Evolutionary conservation across 35 echinoderm and acorn worm species (phyloP), one percentile per base, ranked within the genome.

Genomic region (Lytechinus pictus): DNA sequence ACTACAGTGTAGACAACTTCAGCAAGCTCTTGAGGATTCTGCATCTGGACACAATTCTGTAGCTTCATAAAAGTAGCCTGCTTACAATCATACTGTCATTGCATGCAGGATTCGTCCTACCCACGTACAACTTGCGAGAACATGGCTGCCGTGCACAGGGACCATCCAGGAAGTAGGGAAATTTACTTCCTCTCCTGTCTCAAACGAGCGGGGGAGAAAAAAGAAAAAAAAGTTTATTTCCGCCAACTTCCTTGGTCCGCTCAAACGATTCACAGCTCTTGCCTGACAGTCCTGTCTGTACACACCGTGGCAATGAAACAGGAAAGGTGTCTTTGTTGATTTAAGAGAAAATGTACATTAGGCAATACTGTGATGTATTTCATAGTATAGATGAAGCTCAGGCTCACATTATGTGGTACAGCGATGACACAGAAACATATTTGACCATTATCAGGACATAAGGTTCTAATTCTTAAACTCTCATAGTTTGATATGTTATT

Each of bases 151-250:
- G 33, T 44, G 33, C 33, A 79, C 66, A 79, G 66, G 66, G 16
- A 79, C 66, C n/a, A 79, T 79, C 66, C 66, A 79, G 66, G 66
- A 79, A 79, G 66, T 79, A 14, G 66, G 66, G 66, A 79, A 79
- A 79, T 79, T 79, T 79, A 79, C 66, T 79, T 79, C 66, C 66
- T 79, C 66, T 79, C 66, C n/a, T 79, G 66, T 79, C 66, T 79
- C 66, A 24, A 79, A 79, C 66, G 66, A 79, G n/a, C 4, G 66
- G 66, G 33, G 66, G 66, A 27, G 66, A 24, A 44, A 44, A 44
- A 0, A 71, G 56, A 79, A n/a, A 79, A 79, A 79, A 79, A 79
- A n/a, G 66, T 79, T 24, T 24, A 79, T 79, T 79, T 79, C 66
- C 66, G 19, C 66, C 66, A 79, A 79, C 66, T 79, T 79, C 66